phyloP scores from a whole-genome alignment of 2,888 invertebrate genomes.

The Oscheius myriophilus region DNA sequence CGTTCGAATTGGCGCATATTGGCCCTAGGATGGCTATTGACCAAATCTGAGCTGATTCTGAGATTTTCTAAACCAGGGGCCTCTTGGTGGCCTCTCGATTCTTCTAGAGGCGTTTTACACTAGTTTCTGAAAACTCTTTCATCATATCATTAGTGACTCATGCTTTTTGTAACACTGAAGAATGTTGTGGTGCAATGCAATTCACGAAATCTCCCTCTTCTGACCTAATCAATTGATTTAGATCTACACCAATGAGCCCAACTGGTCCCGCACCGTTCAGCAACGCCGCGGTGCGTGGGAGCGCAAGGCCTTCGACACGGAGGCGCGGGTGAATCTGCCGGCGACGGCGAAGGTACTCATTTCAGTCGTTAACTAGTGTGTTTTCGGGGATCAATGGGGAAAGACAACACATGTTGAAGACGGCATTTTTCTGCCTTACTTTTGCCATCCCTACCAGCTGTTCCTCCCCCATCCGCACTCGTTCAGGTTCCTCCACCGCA shows the following conservation, averaged over 20 bases:
- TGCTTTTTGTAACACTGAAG: too few species aligned
- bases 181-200: too few species aligned
- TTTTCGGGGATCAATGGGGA: background rate
- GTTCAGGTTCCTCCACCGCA: conserved; percentile 47
- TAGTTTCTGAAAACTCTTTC: too few species aligned
- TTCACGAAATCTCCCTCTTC: background rate
- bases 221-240: conserved; percentile 34
- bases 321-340: conserved; percentile 59
- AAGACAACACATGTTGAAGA: background rate
- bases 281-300: conserved; percentile 65
- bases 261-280: conserved; percentile 65
- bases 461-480: conserved; percentile 17
- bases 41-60: too few species aligned
- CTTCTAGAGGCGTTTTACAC: too few species aligned
- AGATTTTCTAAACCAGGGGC: too few species aligned
- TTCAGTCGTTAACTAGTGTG: too few species aligned
- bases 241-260: conserved; percentile 64
- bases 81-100: too few species aligned
- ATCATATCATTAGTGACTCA: too few species aligned
- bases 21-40: too few species aligned
- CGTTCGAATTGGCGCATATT: too few species aligned
- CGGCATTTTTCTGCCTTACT: conserved; percentile 22
- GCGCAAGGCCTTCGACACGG: conserved; percentile 57
- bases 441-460: conserved; percentile 26
- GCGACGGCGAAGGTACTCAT: conserved; percentile 59